Evolutionary conservation across 2,888 invertebrate species (phyloP), one percentile per base, ranked within the genome.

Genomic region (Parnassius smintheus): DNA sequence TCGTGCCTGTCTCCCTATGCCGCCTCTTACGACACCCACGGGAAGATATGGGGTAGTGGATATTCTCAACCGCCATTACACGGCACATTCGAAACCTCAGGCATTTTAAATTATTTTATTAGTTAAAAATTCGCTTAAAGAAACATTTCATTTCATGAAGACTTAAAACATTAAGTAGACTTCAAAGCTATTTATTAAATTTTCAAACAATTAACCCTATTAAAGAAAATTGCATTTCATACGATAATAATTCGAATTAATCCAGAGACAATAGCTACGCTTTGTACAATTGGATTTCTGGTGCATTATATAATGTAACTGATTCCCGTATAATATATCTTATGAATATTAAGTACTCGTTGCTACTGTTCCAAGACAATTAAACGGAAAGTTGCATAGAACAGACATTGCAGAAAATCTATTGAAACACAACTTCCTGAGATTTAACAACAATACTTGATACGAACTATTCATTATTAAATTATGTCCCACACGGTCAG

Each of bases 341-440:
- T 58, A 62, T 62, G 62, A 62, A 62, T 62, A 62, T 62, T 62
- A 59, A 62, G 62, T 50, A 44, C 50, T 22, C 62, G 49, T 50
- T 54, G 54, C 58, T 50, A 59, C 59, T 62, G 58, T 62, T 50
- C 48, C 50, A 49, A 62, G 49, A 59, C 59, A 62, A 62, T 62
- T 62, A 62, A 62, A 62, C 62, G 58, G 62, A 55, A 62, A 59
- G 59, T 62, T 58, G 62, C 62, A 55, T 58, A 53, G 57, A 50
- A 22, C 56, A 49, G 55, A 57, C 45, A 54, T 54, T 18, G 45
- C 35, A 50, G 35, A 50, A 49, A 50, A 62, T 62, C 49, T 51
- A 62, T 50, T 62, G 52, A 62, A 53, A 42, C 46, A 35, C 42
- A 56, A 49, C 55, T 13, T 12, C 9, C 22, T 4, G 13, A 18